A percentile compares a stretch with the other conserved stretches of the same genome.
phyloP scores from a whole-genome alignment of 2,113 vertebrate species.

The Oreochromis spilurus region DNA sequence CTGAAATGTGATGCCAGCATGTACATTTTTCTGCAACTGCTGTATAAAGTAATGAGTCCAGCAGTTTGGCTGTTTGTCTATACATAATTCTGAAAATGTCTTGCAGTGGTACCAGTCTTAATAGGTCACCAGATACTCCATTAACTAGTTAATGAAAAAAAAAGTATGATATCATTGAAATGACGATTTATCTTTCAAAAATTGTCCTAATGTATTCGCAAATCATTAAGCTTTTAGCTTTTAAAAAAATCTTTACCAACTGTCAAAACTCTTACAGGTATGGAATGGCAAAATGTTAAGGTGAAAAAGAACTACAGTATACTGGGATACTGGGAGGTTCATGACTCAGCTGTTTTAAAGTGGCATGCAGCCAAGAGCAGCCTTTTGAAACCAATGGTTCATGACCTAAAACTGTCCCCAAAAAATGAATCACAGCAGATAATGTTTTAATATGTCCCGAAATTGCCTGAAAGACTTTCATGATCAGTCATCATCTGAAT shows the following conservation, averaged over 20 bases:
- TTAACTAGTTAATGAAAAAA: neutral
- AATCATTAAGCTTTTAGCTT: neutral
- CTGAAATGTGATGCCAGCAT: neutral
- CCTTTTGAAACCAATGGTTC: constrained; percentile 22
- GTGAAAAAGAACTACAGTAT: neutral
- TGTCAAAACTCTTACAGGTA: neutral
- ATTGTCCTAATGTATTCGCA: neutral
- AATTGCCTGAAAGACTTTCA: constrained; percentile 1
- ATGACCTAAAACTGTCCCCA: constrained; percentile 20
- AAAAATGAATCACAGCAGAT: constrained; percentile 12
- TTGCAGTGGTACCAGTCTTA: neutral
- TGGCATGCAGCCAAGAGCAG: constrained; percentile 29
- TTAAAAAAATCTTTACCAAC: neutral
- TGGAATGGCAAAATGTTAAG: neutral
- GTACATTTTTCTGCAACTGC: neutral
- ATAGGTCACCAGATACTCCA: neutral
- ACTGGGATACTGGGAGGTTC: neutral
- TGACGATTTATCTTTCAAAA: neutral
- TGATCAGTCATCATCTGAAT: neutral
- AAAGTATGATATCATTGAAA: neutral
- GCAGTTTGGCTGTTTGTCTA: neutral
- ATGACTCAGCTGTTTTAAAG: constrained; percentile 36
- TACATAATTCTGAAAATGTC: neutral
- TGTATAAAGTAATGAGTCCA: neutral
- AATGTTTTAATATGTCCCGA: constrained; percentile 6